These are phyloP conservation scores for Akabosia matsudoensis DNA, from an alignment of 1,140 invertebrate genomes.

Conservation along the genomic window DNA sequence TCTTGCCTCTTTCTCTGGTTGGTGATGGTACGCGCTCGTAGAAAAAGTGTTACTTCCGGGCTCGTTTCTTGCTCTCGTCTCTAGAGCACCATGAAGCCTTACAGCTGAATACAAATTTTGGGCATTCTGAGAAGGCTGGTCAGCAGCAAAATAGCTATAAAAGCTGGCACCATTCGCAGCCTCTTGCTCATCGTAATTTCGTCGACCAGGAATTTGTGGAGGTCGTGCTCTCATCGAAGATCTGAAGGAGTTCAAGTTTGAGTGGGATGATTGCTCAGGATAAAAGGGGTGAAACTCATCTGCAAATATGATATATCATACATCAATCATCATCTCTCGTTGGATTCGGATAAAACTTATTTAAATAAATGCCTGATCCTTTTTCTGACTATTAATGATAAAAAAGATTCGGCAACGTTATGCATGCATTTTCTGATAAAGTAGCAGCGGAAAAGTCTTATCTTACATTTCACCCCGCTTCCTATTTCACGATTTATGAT, in stretches of 20 bases:
- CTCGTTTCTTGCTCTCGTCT: not conserved
- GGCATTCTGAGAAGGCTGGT: not conserved
- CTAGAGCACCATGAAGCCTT: constrained; percentile 1
- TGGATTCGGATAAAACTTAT: not conserved
- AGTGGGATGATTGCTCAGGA: not conserved
- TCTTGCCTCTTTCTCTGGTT: not conserved
- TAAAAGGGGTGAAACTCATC: constrained; percentile 4
- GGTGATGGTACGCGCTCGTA: not conserved
- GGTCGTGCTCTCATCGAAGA: not conserved
- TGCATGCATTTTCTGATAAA: too few species aligned
- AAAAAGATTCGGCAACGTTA: too few species aligned
- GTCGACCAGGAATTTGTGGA: not conserved
- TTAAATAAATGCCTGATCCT: not conserved
- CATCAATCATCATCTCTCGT: not conserved
- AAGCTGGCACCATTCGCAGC: not conserved
- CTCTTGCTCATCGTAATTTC: not conserved
- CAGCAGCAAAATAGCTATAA: not conserved
- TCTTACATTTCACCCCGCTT: too few species aligned
- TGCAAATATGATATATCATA: not conserved
- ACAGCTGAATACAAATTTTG: constrained; percentile 8
- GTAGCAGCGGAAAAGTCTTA: too few species aligned
- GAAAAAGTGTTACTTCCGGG: not conserved
- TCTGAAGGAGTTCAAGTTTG: constrained; percentile 1
- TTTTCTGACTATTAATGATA: not conserved
- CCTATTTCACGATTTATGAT: too few species aligned